Conservation (phyloP, 2,113 vertebrate species). For the Colius striatus region DNA sequence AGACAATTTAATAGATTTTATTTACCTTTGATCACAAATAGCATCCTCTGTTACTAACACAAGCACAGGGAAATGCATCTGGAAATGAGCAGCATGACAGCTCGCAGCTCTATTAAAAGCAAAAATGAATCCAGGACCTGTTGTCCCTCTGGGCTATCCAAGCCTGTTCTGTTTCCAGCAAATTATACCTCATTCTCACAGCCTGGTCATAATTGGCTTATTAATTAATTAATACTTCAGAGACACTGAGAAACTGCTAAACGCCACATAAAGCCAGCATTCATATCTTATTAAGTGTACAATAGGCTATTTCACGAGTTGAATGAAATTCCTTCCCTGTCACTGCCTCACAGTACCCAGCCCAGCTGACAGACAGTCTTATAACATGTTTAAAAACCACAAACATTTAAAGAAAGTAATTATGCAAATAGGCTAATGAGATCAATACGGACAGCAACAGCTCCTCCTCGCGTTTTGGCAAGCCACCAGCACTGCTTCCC, state of each 20-base stretch:
- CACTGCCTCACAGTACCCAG: background rate
- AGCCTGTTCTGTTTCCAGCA: slow-evolving; percentile 8
- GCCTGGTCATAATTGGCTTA: slow-evolving; percentile 21
- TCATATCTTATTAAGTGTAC: background rate
- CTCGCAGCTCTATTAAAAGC: background rate
- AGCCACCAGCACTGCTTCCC: background rate
- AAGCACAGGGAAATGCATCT: background rate
- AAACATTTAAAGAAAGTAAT: background rate
- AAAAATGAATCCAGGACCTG: background rate
- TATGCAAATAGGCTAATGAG: slow-evolving; percentile 31
- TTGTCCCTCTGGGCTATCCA: background rate
- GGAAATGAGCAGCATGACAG: background rate
- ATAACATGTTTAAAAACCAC: background rate
- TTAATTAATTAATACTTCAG: slow-evolving; percentile 35
- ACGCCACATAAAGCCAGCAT: background rate
- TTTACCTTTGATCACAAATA: background rate
- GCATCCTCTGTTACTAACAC: background rate
- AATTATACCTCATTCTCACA: slow-evolving; percentile 6
- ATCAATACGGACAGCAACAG: background rate
- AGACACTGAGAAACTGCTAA: background rate
- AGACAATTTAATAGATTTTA: background rate
- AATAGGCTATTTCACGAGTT: slow-evolving; percentile 8
- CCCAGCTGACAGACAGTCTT: background rate
- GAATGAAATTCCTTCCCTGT: background rate
- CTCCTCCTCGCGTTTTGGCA: background rate